Conservation (phyloP, 2,113 vertebrate genomes). For the Apteryx owenii region DNA sequence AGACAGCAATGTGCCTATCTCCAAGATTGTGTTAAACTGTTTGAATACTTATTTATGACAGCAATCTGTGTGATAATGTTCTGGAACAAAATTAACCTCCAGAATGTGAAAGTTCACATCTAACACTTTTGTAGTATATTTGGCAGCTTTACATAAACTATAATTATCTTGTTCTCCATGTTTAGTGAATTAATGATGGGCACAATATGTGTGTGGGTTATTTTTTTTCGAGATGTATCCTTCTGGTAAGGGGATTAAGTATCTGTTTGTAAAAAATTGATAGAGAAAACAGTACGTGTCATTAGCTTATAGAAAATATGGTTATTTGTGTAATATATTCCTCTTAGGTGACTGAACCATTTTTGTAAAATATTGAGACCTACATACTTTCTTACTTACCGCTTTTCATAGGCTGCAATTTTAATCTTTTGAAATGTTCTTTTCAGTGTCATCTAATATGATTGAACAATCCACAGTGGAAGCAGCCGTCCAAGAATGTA, state of each 20-base stretch:
- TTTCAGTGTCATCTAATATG: constrained; percentile 92
- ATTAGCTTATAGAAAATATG: neutral
- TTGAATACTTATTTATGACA: neutral
- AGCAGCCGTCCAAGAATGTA: constrained; percentile 91
- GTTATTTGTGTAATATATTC: neutral
- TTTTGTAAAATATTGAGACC: neutral
- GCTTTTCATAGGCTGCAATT: neutral
- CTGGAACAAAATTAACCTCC: constrained; percentile 11
- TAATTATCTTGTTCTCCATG: neutral
- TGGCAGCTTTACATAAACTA: neutral
- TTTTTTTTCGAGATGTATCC: neutral
- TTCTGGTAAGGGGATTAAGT: neutral
- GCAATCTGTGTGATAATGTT: neutral
- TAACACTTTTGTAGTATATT: neutral
- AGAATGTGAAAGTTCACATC: neutral
- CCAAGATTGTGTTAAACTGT: neutral
- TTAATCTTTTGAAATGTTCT: constrained; percentile 29
- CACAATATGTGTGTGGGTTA: neutral
- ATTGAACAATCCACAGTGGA: constrained; percentile 89
- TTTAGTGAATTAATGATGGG: neutral
- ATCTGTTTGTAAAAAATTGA: neutral
- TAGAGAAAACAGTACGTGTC: neutral
- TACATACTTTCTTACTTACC: neutral
- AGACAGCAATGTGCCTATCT: neutral
- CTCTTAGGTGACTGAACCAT: neutral